A percentile compares a stretch with the other conserved stretches of the same genome.
phyloP scores from a whole-genome alignment of 2,888 invertebrate genomes.

The Amphiduros pacificus region DNA sequence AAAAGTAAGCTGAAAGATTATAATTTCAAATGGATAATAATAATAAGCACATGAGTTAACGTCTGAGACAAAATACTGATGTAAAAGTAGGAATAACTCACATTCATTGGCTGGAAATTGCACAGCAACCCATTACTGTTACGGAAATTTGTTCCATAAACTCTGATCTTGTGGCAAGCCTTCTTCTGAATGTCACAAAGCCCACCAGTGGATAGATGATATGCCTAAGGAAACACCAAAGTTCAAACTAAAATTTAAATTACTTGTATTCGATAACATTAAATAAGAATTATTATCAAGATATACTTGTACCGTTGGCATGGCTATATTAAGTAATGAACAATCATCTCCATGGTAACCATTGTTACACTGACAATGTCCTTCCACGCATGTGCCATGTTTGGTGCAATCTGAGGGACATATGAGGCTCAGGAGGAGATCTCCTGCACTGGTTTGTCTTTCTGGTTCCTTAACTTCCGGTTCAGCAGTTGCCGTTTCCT shows the following conservation, averaged over 20 bases:
- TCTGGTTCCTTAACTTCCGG: too few relatives aligned
- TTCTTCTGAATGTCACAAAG: conserved; percentile 18
- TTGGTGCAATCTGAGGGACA: conserved; percentile 23
- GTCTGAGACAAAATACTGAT: too few relatives aligned
- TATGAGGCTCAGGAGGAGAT: conserved; percentile 4
- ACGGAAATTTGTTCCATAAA: conserved; percentile 21
- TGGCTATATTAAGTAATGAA: background rate
- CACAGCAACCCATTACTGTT: conserved; percentile 16
- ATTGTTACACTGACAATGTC: conserved; percentile 16
- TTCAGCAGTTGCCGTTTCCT: too few relatives aligned
- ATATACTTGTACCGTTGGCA: conserved; percentile 14
- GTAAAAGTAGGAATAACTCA: background rate
- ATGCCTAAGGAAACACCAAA: conserved; percentile 1
- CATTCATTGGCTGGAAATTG: conserved; percentile 11
- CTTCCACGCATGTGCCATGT: conserved; percentile 15
- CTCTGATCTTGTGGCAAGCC: conserved; percentile 12
- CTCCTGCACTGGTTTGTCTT: background rate
- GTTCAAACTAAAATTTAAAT: background rate
- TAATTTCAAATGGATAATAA: too few relatives aligned
- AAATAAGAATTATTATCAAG: background rate
- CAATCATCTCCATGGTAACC: conserved; percentile 25
- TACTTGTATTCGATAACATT: background rate
- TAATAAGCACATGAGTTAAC: too few relatives aligned
- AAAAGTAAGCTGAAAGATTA: too few relatives aligned
- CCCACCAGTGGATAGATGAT: conserved; percentile 20